Evolutionary conservation across 2,797 vertebrate genomes (phyloP).

Genomic region (Uromys caudimaculatus): DNA sequence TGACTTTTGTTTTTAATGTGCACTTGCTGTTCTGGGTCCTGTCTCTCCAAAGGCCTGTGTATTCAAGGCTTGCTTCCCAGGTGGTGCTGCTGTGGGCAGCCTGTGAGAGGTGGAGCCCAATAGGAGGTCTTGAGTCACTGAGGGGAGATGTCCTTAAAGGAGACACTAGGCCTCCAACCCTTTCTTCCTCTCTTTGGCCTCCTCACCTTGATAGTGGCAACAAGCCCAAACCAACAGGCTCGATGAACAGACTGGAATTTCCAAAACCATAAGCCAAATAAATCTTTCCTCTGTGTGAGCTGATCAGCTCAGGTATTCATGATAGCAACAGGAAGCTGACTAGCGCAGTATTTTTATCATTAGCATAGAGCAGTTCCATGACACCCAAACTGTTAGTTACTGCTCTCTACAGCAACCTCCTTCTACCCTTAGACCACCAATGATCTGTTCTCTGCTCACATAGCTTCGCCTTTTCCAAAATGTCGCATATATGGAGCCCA

Average conservation of each 20-base stretch:
- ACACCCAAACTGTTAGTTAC: not conserved
- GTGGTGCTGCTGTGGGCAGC: too few species aligned
- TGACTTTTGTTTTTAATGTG: not conserved
- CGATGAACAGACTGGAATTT: not conserved
- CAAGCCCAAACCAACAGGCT: not conserved
- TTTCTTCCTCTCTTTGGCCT: not conserved
- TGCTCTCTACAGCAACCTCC: not conserved
- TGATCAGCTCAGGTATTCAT: not conserved
- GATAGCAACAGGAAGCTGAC: not conserved
- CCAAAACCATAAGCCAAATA: not conserved
- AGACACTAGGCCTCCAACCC: not conserved
- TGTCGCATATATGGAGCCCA: not conserved
- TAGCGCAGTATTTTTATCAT: not conserved
- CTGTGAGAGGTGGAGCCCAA: not conserved
- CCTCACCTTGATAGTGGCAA: not conserved
- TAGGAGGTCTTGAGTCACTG: not conserved
- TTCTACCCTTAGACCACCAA: not conserved
- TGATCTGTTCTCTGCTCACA: not conserved
- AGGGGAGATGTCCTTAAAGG: not conserved
- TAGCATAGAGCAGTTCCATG: not conserved
- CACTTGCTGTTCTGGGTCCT: not conserved
- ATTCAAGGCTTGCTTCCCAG: not conserved
- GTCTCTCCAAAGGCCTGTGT: not conserved
- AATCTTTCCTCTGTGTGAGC: not conserved
- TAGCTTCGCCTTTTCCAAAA: not conserved